Base-by-base conservation (phyloP, 2,113 vertebrate genomes). In the Planiliza haematocheilus region DNA sequence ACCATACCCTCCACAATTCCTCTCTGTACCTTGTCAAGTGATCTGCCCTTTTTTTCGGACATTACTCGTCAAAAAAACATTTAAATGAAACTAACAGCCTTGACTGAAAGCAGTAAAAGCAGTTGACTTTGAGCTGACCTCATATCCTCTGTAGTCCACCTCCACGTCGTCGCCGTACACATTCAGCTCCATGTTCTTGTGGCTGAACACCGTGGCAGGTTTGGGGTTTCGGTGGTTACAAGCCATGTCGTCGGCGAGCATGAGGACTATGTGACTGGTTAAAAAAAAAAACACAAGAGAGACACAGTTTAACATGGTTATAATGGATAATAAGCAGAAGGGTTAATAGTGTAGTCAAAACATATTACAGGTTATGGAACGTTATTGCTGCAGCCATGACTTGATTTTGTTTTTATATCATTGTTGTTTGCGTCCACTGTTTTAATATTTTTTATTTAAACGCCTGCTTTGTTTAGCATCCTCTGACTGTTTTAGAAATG, bases 231-330 rank as follows among this genome's bases (percentile, higher is more conserved):
- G 93, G 68, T 97, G 94, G 90, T 97, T 99, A 86, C 98, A 99
- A 0, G 98, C 98, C 98, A 99, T 99, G 84, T 99, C 98, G 69
- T 99, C 98, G 12, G 98, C 97, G 75, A 99, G 91, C 98, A 99
- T 99, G 85, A 99, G 86, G 51, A 99, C 96, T 82, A 99, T 99
- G 88, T 98, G 97, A 84, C 97, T 99, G 68, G 1, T 9, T 17
- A 66, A 69, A 36, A 14, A 10, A 1, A 34, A 50, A 65, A 10
- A 7, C 16, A 7, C 7, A 37, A 57, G 46, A n/a, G 20, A 72
- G 48, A 72, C 64, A n/a, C n/a, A n/a, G n/a, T n/a, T n/a, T n/a
- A 60, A 63, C 18, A 5, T n/a, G 10, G 63, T 38, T 3, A 13
- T 9, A 3, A 48, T 20, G 13, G 21, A 59, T 10, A 46, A 30